Evolutionary conservation across 1,140 invertebrate species (phyloP).

Genomic region (Drosophila serrata): DNA sequence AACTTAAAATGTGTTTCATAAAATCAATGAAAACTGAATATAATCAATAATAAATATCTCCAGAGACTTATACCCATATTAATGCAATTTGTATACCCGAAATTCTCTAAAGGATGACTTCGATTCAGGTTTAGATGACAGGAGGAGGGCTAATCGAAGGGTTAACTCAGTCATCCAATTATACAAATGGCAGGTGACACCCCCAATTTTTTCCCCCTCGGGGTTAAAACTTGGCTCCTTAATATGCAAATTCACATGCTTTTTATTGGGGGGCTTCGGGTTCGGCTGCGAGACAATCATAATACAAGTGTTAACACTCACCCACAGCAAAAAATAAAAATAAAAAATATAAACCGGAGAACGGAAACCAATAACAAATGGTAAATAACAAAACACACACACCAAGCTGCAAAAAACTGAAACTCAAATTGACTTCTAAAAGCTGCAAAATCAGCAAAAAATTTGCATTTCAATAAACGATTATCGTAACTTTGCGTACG

Average conservation of each 20-base stretch:
- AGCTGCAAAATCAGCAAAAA: constrained; percentile 83
- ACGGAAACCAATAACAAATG: constrained; percentile 20
- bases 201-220: not conserved
- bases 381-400: constrained; percentile 13
- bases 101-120: constrained; percentile 61
- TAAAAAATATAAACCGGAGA: not conserved
- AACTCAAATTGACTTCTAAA: constrained; percentile 82
- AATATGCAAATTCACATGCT: constrained; percentile 74
- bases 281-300: constrained; percentile 38
- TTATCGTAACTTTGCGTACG: constrained; percentile 83
- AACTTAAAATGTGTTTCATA: not conserved
- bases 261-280: constrained; percentile 40
- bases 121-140: not conserved
- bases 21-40: not conserved
- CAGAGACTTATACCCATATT: not conserved
- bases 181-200: constrained; percentile 42
- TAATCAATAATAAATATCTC: not conserved
- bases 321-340: constrained; percentile 8
- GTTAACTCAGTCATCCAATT: constrained; percentile 42
- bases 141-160: constrained; percentile 15
- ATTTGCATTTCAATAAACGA: constrained; percentile 84
- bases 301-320: constrained; percentile 59
- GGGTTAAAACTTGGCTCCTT: constrained; percentile 37
- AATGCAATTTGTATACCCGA: not conserved
- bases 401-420: constrained; percentile 9